Base-by-base conservation (phyloP, 1,140 invertebrate genomes). In the Hycleus cichorii region DNA sequence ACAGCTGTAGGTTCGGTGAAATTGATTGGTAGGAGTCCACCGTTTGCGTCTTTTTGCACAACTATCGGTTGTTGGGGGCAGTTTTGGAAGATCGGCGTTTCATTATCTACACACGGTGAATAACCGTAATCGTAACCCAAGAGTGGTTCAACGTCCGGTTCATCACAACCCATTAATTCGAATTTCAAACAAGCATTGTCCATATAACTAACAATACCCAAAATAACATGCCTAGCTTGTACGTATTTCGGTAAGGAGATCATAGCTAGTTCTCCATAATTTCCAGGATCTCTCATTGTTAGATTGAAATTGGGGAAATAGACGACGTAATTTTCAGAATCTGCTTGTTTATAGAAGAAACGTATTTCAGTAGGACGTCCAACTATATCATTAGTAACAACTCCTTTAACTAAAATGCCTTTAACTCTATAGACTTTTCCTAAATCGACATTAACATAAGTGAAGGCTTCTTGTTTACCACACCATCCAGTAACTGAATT, bases 231-330 rank as follows among this genome's bases (percentile, higher is more conserved):
- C 68, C 93, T 80, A 2, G 93, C 94, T 75, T 92, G 85, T 1
- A 97, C 91, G 60, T 90, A 93, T 75, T 93, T 91, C 3, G 94
- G 93, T 49, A 98, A 72, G 4, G 91, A 93, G 47, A 97, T 96
- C 88, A 96, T 95, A 3, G 95, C 92, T 39, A 97, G 74, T 78
- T 96, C 93, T 49, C 93, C 93, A 72, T 93, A 95, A 72, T 95
- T 95, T 63, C 93, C 93, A 25, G 93, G 91, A 73, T 95, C 91
- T 59, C 91, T 79, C 83, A 91, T 93, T 0, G 92, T 95, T 24
- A 95, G 73, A 74, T 95, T 96, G 71, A 95, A 95, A 68, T 96
- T 95, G 9, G 94, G 93, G 79, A 95, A 96, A 66, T 97, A 97
- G 0, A 96, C 91, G 5, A 96, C 92, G 67, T 95, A 97, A 68